Conservation (phyloP, 2,113 vertebrate species). For the Haplotaxodon microlepis region DNA sequence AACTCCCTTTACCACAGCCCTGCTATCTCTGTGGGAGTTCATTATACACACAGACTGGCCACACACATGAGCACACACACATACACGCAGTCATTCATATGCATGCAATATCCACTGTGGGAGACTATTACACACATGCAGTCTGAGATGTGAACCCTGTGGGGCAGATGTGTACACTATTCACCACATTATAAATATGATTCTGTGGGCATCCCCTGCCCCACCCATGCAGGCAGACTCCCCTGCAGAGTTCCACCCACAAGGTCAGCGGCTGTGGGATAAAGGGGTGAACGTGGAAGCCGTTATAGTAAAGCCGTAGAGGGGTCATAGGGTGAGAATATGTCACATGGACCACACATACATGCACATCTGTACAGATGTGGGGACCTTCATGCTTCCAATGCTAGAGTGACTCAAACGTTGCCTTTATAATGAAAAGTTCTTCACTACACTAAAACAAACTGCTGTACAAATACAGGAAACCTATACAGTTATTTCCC, state of each 20-base stretch:
- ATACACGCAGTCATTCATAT: background rate
- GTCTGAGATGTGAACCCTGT: background rate
- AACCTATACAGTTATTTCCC: background rate
- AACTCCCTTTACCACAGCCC: slow-evolving; percentile 52
- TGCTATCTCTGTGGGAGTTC: slow-evolving; percentile 64
- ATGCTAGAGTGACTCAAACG: background rate
- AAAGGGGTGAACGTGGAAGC: background rate
- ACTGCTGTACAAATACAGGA: background rate
- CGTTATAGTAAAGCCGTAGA: slow-evolving; percentile 10
- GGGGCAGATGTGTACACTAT: slow-evolving; percentile 22
- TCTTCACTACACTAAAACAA: background rate
- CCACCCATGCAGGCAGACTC: slow-evolving; percentile 36
- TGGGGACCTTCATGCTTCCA: background rate
- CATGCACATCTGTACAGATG: background rate
- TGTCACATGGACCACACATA: background rate
- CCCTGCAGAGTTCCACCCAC: background rate
- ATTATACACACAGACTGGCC: slow-evolving; percentile 39
- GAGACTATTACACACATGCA: slow-evolving; percentile 10
- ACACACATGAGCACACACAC: slow-evolving; percentile 18
- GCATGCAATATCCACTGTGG: background rate
- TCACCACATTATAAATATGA: slow-evolving; percentile 30
- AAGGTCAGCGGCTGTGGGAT: background rate
- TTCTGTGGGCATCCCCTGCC: slow-evolving; percentile 35
- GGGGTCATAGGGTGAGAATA: slow-evolving; percentile 3
- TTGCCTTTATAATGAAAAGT: background rate